A percentile compares a stretch with the other conserved stretches of the same genome.
Evolutionary conservation across 2,797 vertebrate species (phyloP).

Genomic region (Bucorvus abyssinicus): DNA sequence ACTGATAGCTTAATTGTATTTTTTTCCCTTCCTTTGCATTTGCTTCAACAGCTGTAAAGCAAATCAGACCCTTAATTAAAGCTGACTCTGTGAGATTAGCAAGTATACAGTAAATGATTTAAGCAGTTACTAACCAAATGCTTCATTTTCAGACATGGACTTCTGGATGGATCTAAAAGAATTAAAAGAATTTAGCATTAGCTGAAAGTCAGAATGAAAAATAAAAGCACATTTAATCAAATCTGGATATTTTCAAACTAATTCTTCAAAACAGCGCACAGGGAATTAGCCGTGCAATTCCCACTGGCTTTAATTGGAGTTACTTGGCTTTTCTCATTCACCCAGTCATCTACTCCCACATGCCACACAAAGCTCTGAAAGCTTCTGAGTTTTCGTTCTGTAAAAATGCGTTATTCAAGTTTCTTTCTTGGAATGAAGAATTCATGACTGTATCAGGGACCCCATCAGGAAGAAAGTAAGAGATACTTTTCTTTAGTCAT

Average conservation of each 20-base stretch:
- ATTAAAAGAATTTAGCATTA: slow-evolving; percentile 61
- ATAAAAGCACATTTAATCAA: slow-evolving; percentile 3
- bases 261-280: slow-evolving; percentile 20
- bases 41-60: background rate
- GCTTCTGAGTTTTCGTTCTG: background rate
- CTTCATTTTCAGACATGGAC: slow-evolving; percentile 77
- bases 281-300: slow-evolving; percentile 15
- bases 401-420: background rate
- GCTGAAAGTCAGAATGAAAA: slow-evolving; percentile 46
- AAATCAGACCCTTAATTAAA: slow-evolving; percentile 38
- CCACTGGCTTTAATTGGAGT: background rate
- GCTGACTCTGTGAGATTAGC: background rate
- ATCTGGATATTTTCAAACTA: slow-evolving; percentile 13
- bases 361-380: background rate
- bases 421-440: background rate
- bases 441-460: background rate
- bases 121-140: slow-evolving; percentile 79
- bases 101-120: background rate
- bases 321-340: background rate
- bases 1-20: background rate
- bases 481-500: background rate
- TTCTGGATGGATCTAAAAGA: slow-evolving; percentile 79
- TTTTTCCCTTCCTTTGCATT: background rate
- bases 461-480: background rate
- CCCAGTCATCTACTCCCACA: background rate